Evolutionary conservation across 2,113 vertebrate species (phyloP).

Genomic region (Mellivora capensis): DNA sequence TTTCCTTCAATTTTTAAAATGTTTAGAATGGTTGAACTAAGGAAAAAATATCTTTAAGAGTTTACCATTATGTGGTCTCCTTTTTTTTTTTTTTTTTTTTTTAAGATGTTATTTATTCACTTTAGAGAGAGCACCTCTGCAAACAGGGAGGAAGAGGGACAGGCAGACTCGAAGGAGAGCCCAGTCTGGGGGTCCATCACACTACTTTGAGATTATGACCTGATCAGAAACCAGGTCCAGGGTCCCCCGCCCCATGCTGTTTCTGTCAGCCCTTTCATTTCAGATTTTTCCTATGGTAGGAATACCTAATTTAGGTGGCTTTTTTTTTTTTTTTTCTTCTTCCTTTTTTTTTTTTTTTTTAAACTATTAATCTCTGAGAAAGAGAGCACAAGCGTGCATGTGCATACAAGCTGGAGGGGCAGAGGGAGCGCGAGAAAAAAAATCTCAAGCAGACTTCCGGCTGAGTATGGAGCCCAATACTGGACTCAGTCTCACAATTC

Average conservation of each 20-base stretch:
- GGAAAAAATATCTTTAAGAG: background rate
- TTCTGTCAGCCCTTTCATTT: background rate
- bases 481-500: background rate
- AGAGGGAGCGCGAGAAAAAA: background rate
- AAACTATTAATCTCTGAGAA: background rate
- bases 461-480: too few species aligned
- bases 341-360: background rate
- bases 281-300: background rate
- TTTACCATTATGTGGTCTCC: background rate
- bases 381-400: too few species aligned
- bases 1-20: conserved; percentile 28
- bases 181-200: too few species aligned
- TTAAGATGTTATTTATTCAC: too few species aligned
- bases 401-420: background rate
- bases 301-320: background rate
- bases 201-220: too few species aligned
- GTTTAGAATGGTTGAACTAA: background rate
- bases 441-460: background rate
- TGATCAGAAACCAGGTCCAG: background rate
- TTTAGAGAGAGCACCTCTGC: background rate
- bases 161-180: background rate
- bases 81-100: background rate
- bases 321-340: background rate
- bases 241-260: background rate
- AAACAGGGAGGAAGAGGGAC: background rate